phyloP scores from a whole-genome alignment of 2,113 vertebrate species.

The Tragelaphus scriptus region DNA sequence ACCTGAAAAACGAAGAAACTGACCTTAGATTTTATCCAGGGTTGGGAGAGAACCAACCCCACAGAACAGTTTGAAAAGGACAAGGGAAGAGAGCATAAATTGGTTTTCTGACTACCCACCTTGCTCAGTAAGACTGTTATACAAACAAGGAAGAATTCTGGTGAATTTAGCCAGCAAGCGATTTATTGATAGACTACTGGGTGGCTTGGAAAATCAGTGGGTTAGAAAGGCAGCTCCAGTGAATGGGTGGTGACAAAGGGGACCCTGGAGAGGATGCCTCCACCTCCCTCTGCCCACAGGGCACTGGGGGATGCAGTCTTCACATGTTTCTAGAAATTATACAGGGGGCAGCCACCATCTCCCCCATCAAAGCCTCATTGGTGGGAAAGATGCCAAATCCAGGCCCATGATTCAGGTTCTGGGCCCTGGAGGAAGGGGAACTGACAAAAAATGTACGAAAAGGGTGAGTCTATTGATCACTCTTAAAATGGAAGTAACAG shows the following conservation, averaged over 20 bases:
- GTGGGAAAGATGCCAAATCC: background rate
- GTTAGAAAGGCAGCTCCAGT: background rate
- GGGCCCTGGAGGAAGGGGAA: no score
- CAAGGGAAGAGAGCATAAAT: background rate
- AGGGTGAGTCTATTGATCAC: background rate
- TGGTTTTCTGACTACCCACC: background rate
- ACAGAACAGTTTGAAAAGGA: background rate
- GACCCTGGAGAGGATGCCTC: background rate
- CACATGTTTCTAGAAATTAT: background rate
- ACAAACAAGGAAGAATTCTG: background rate
- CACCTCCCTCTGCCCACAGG: background rate
- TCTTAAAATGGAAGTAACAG: background rate
- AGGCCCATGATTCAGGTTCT: background rate
- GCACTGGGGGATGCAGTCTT: background rate
- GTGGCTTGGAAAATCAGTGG: background rate
- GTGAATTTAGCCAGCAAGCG: background rate
- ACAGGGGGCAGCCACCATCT: accelerated
- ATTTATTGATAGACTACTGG: background rate
- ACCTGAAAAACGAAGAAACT: background rate
- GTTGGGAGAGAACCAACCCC: background rate
- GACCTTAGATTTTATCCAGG: background rate
- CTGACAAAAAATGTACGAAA: background rate
- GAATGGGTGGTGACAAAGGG: background rate
- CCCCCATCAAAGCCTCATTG: background rate
- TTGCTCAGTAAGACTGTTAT: background rate